Evolutionary conservation across 2,888 invertebrate species (phyloP), one percentile per base, ranked within the genome.

Genomic region (Pheosia gnoma): DNA sequence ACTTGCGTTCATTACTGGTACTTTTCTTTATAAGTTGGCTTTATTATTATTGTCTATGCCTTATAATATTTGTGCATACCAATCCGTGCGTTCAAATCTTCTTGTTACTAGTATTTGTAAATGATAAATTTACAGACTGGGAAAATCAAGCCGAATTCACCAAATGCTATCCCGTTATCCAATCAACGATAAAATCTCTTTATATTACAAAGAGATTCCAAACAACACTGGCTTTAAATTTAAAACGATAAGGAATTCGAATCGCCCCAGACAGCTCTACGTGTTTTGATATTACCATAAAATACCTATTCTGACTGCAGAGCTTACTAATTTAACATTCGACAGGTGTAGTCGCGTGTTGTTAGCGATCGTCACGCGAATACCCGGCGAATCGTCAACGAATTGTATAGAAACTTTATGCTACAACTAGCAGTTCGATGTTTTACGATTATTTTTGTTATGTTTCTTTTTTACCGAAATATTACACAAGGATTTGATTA

Each of bases 281-380:
- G 65, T 78, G 70, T 61, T 67, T 47, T 59, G 25, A 6, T 39
- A 85, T 89, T 88, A 82, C 68, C 86, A 86, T 89, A 81, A 80
- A 83, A 73, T 79, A 78, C 67, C 74, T 74, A 84, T 85, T 85
- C 73, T 66, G 65, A 73, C 58, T 66, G 65, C 68, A 66, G 69
- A 62, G 62, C 72, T 67, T 63, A 72, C 77, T 83, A 70, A 81
- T 83, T 86, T 82, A 58, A 63, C 63, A 88, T 87, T 87, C 85
- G 79, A 69, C 79, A 78, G 77, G 68, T 73, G 82, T 79, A 74
- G 74, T 82, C 68, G 80, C 84, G 78, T 86, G 85, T 74, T 58
- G 54, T 25, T 25, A 55, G 39, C 69, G 61, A 66, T 74, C 72
- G 81, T 79, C 80, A 83, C 81, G 72, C 85, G 72, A 85, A 82